phyloP scores from a whole-genome alignment of 2,888 invertebrate species.

The Sphaeridia pumilis region DNA sequence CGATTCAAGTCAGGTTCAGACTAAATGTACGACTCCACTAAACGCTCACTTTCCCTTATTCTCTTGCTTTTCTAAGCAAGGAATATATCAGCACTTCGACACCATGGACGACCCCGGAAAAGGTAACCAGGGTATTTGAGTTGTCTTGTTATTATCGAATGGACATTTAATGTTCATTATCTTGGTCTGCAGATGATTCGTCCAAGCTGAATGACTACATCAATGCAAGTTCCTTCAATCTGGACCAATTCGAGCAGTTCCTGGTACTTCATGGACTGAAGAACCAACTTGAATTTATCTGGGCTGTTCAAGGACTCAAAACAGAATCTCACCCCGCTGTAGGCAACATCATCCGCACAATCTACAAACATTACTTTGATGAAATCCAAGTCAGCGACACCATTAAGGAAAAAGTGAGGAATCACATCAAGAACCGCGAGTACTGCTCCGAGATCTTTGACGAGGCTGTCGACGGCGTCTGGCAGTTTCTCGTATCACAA shows the following conservation, averaged over 20 bases:
- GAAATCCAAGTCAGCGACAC: conserved; percentile 6
- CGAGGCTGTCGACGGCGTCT: conserved; percentile 15
- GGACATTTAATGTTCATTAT: too few species aligned
- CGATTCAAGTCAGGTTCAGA: too few species aligned
- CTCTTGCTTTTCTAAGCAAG: too few species aligned
- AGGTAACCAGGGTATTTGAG: too few species aligned
- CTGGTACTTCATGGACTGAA: conserved; percentile 4
- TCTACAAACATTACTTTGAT: conserved; percentile 10
- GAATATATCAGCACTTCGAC: too few species aligned
- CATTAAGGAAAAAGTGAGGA: conserved; percentile 7
- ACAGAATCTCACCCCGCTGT: conserved; percentile 1
- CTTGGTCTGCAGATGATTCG: too few species aligned
- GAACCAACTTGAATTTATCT: conserved; percentile 12
- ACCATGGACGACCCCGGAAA: too few species aligned
- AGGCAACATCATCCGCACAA: conserved; percentile 9
- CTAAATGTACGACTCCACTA: too few species aligned
- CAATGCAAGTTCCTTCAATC: background rate
- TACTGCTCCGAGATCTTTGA: conserved; percentile 14
- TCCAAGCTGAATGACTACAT: conserved; percentile 11
- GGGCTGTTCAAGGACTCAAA: conserved; percentile 17
- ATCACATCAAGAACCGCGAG: conserved; percentile 8
- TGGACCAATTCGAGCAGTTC: conserved; percentile 11
- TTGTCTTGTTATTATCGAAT: too few species aligned
- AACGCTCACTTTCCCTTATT: too few species aligned
- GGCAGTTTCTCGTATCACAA: conserved; percentile 6